Base-by-base conservation (phyloP, 2,797 vertebrate species). In the Buceros bicornis region DNA sequence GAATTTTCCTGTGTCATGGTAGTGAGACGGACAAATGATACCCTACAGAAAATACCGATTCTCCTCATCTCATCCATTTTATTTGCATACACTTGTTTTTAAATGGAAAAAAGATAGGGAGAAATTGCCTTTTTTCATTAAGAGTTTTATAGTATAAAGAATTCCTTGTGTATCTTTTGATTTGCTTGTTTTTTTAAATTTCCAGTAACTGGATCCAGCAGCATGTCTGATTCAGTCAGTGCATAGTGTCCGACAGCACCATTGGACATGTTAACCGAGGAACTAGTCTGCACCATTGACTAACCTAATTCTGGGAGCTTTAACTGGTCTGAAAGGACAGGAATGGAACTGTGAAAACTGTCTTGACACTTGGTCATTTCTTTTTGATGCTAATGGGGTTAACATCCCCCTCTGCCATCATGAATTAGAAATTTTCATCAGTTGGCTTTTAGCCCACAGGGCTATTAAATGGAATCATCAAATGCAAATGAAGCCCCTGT, bases 331-430 rank as follows among this genome's bases (percentile, higher is more conserved):
- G 84, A 66, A 94, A 65, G 91, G n/a, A 80, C 66, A 72, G 87
- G 37, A 94, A 90, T 77, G 80, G 84, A 86, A 95, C 95, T 96
- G 93, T 85, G 80, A 87, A 96, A 96, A 94, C 57, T 37, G 72
- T 89, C 96, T 70, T 96, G 96, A 95, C 82, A 85, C 79, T 83
- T 94, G 93, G 58, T 77, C 88, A 61, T 96, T 96, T 96, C 89
- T 91, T 72, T 95, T 92, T 85, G 94, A 95, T 89, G 78, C 40
- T 97, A 95, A 96, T 84, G 87, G 70, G 48, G 78, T 95, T 96
- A 97, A 56, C 86, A 33, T 84, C 74, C 74, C 96, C 28, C 71
- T 37, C 71, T 96, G 88, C 79, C 91, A 92, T 79, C 31, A 17
- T 13, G 50, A 94, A 95, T 97, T 97, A 95, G 50, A 96, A 95